Percentiles rank a stretch among this genome's conserved stretches.
phyloP scores from a whole-genome alignment of 2,113 vertebrate genomes.

The Chinchilla lanigera region DNA sequence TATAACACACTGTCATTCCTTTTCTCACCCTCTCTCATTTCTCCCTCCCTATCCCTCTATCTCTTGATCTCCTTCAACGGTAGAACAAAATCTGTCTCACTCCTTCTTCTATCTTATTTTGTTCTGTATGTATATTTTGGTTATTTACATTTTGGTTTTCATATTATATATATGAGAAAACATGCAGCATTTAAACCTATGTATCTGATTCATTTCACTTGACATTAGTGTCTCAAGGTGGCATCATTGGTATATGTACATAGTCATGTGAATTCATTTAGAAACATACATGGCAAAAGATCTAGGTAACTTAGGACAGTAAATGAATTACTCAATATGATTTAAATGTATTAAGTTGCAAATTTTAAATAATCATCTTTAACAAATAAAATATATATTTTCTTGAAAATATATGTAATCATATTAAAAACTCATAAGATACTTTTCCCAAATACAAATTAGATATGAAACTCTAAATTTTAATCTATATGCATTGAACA shows the following conservation, averaged over 20 bases:
- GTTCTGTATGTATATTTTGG: background rate
- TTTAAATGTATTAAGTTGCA: background rate
- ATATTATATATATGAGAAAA: background rate
- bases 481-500: constrained; percentile 60
- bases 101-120: background rate
- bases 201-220: background rate
- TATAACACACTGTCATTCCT: background rate
- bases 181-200: background rate
- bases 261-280: background rate
- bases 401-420: constrained; percentile 26
- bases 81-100: background rate
- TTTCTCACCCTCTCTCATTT: background rate
- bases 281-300: background rate
- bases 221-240: background rate
- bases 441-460: constrained; percentile 40
- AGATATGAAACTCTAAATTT: constrained; percentile 29
- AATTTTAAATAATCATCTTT: constrained; percentile 14
- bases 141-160: background rate
- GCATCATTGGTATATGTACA: background rate
- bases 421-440: constrained; percentile 58
- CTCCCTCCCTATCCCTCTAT: background rate
- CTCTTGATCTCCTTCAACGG: background rate
- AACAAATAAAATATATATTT: background rate
- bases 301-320: background rate
- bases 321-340: background rate